Conservation (phyloP, 2,888 invertebrate genomes). For the Pyralis farinalis region DNA sequence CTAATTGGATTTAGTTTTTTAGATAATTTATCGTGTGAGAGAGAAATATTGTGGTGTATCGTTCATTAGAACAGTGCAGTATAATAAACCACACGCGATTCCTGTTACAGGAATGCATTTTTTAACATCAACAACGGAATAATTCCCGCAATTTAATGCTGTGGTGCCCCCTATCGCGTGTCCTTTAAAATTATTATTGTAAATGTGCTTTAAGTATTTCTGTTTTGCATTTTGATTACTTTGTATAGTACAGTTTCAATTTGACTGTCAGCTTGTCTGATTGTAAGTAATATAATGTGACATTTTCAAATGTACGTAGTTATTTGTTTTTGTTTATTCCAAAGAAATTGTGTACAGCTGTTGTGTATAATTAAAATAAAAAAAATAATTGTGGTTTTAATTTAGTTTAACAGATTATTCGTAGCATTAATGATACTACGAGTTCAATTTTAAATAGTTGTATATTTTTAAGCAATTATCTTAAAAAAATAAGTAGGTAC, state of each 20-base stretch:
- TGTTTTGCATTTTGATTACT: slow-evolving; percentile 11
- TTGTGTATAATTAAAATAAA: no score
- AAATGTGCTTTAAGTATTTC: slow-evolving; percentile 8
- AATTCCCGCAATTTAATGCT: slow-evolving; percentile 68
- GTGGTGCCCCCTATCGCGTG: slow-evolving; percentile 59
- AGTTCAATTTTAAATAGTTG: no score
- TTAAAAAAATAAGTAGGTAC: no score
- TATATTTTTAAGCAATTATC: no score
- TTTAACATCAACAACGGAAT: slow-evolving; percentile 59
- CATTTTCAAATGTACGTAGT: no score
- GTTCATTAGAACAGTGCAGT: slow-evolving; percentile 33
- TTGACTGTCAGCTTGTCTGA: slow-evolving; percentile 4
- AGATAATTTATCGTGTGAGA: slow-evolving; percentile 9
- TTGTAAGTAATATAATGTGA: slow-evolving; percentile 1
- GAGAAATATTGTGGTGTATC: slow-evolving; percentile 9
- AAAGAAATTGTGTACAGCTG: no score
- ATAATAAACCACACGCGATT: slow-evolving; percentile 58
- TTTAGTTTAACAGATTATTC: no score
- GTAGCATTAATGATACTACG: no score
- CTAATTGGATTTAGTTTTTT: slow-evolving; percentile 10
- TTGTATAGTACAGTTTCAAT: slow-evolving; percentile 1
- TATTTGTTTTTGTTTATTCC: no score
- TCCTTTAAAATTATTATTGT: slow-evolving; percentile 44
- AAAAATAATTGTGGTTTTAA: no score
- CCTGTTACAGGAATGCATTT: slow-evolving; percentile 66